phyloP scores from a whole-genome alignment of 2,888 invertebrate species.

The Cacoxenus indagator region DNA sequence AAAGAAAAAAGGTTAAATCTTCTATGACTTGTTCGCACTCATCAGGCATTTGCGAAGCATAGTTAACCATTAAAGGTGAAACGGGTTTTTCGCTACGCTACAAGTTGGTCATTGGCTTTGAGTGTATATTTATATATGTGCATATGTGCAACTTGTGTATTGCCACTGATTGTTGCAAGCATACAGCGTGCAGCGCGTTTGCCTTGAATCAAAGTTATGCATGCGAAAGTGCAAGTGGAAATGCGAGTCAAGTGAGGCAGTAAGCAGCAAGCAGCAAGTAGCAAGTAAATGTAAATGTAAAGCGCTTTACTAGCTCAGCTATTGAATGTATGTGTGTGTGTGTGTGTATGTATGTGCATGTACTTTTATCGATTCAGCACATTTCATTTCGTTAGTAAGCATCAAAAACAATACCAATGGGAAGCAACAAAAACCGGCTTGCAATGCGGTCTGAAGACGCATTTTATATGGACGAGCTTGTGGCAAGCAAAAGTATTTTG shows the following conservation, averaged over 20 bases:
- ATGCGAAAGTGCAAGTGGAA: conserved; percentile 20
- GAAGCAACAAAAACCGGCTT: not conserved
- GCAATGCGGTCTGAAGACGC: not conserved
- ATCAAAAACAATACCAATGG: not conserved
- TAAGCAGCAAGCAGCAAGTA: not conserved
- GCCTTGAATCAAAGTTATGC: conserved; percentile 12
- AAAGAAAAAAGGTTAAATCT: too few relatives aligned
- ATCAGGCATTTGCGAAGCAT: too few relatives aligned
- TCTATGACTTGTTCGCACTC: too few relatives aligned
- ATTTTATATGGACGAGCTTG: not conserved
- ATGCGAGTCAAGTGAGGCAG: not conserved
- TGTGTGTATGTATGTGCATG: too few relatives aligned
- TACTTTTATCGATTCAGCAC: not conserved
- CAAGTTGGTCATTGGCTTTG: conserved; percentile 15
- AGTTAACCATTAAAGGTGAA: conserved; percentile 14
- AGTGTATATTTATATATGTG: not conserved
- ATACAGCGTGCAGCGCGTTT: not conserved
- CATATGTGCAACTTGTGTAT: not conserved
- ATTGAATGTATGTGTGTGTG: not conserved
- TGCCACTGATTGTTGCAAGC: not conserved
- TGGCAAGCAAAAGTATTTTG: not conserved
- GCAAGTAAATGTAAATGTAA: not conserved
- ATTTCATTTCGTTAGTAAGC: not conserved
- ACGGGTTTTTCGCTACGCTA: not conserved
- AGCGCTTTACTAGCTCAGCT: not conserved